Evolutionary conservation across 2,113 vertebrate species (phyloP), one percentile per base, ranked within the genome.

Genomic region (Oophaga pumilio): DNA sequence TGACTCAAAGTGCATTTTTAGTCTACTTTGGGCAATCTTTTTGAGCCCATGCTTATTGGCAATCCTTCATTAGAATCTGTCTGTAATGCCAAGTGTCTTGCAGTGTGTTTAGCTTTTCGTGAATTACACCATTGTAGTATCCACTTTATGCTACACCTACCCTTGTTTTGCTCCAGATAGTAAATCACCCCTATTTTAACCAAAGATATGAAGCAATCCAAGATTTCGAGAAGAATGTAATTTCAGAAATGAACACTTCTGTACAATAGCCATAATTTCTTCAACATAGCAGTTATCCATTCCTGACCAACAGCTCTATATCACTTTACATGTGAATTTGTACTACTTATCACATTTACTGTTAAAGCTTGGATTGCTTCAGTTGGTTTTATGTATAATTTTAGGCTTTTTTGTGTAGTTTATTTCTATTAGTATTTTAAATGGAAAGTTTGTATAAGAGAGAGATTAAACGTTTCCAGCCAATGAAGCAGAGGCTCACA

Each of bases 401-500:
- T 95, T 94, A 91, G 33, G 88, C 91, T 90, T 95, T 95, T 93
- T 93, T 93, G 92, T 93, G 95, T 94, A 93, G 93, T 93, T 95
- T 94, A 93, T 94, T 95, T 96, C 94, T 95, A 95, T 96, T 96
- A 97, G 96, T 97, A 94, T 97, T 94, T 94, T 93, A 95, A 95
- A 97, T 86, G 59, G 96, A 95, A 96, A 97, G 97, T 96, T 97
- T 97, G 96, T 97, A 97, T 95, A 94, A 93, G 94, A 95, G 94
- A 94, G 94, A 78, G 74, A 79, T 69, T 93, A 92, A 95, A 94
- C 93, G 94, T 95, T 95, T 93, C 95, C 95, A 96, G 94, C 94
- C 95, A 95, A 95, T 95, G 93, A 95, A 95, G 95, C 94, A 94
- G 93, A 96, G 95, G 96, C 96, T 98, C 96, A 97, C 96, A 97